Evolutionary conservation across 2,888 invertebrate species (phyloP), one percentile per base, ranked within the genome.

Genomic region (Mycalesis mineus): DNA sequence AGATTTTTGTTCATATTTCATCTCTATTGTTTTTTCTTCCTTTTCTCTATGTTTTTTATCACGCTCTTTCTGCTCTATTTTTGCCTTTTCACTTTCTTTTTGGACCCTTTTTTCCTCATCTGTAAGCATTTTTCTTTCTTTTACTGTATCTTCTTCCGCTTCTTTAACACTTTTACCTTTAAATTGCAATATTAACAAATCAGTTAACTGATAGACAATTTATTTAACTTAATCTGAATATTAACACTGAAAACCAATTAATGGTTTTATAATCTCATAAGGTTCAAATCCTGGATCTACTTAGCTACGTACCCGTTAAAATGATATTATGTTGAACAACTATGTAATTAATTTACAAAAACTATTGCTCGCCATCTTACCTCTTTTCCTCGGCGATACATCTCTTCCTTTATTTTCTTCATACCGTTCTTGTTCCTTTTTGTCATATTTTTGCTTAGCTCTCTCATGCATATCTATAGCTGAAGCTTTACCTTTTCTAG

Each of bases 11-110:
- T n/a, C n/a, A n/a, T n/a, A n/a, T n/a, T n/a, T n/a, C n/a, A n/a
- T n/a, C n/a, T n/a, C n/a, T n/a, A n/a, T n/a, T n/a, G n/a, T n/a
- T n/a, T n/a, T n/a, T n/a, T n/a, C n/a, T n/a, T n/a, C n/a, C n/a
- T n/a, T n/a, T n/a, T n/a, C n/a, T n/a, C n/a, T n/a, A n/a, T n/a
- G n/a, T n/a, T n/a, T 22, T 22, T 22, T 22, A 2, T 5, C 22
- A 22, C 5, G 5, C 22, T 50, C 14, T 42, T 17, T 33, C 40
- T 56, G 50, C 50, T 31, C 31, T 0, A 1, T 29, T 49, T 7
- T 44, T 54, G 47, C 52, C 63, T 49, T 66, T 60, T 45, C 45
- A 52, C 55, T 57, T 40, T 40, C 15, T 8, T 47, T 14, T 11
- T 9, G 40, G 36, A 49, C 45, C 47, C 14, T 13, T 59, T 49